These are phyloP conservation scores for Nesidiocoris tenuis DNA, from an alignment of 2,888 invertebrate species.

Conservation along the genomic window DNA sequence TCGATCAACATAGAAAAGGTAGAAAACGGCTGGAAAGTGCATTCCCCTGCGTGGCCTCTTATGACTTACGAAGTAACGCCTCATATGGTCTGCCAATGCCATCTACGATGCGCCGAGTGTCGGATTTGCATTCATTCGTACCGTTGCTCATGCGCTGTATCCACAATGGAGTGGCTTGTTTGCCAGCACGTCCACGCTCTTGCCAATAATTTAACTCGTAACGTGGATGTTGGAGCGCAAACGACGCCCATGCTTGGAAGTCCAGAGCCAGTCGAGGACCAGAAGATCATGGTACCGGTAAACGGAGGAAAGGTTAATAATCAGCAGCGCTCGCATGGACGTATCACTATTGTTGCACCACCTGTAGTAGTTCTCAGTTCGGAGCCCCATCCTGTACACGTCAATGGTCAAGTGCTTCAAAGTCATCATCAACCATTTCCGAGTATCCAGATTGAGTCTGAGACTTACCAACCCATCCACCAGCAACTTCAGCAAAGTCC, in stretches of 20 bases:
- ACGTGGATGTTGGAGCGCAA: neutral
- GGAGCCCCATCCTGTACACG: neutral
- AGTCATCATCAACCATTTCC: neutral
- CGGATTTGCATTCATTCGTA: slow-evolving; percentile 43
- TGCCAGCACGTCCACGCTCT: slow-evolving; percentile 44
- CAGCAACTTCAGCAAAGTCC: neutral
- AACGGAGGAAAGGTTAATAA: neutral
- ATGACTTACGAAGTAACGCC: slow-evolving; percentile 9
- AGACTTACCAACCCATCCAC: neutral
- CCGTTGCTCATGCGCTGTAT: slow-evolving; percentile 42
- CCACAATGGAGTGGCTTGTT: slow-evolving; percentile 38
- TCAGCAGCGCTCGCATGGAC: neutral
- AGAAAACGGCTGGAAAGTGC: slow-evolving; percentile 2
- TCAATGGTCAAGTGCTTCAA: neutral
- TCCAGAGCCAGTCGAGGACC: neutral
- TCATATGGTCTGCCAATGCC: slow-evolving; percentile 18
- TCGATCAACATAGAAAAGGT: slow-evolving; percentile 7
- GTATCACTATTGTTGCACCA: neutral
- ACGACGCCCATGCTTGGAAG: neutral
- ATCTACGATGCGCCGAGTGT: slow-evolving; percentile 38
- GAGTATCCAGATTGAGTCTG: too few relatives aligned
- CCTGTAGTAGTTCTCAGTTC: neutral
- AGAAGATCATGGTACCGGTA: neutral
- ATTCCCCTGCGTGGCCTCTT: neutral
- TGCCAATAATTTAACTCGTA: neutral